Base-by-base conservation (phyloP, 53 echinoderm and acorn worm species). In the Echinarachnius parma region DNA sequence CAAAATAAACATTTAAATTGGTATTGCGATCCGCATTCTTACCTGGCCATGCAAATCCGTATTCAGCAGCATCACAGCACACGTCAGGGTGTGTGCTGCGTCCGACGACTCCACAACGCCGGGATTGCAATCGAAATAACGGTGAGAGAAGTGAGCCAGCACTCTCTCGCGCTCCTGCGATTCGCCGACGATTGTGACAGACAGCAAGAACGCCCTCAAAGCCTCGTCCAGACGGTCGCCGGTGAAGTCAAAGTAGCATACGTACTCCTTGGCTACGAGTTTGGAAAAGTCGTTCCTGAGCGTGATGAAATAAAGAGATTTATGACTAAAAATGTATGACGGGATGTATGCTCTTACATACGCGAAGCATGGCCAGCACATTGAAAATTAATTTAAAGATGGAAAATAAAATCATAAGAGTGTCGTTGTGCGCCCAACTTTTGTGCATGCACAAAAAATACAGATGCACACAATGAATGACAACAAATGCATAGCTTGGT, bases 11-110 rank as follows among this genome's bases (percentile, higher is more conserved):
- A n/a, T n/a, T n/a, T n/a, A n/a, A n/a, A n/a, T n/a, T n/a, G n/a
- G n/a, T n/a, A n/a, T n/a, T n/a, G n/a, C n/a, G n/a, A n/a, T n/a
- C n/a, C n/a, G n/a, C n/a, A n/a, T n/a, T n/a, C 65, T 46, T 53
- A 96, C 98, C 91, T 98, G 91, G 23, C 98, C 98, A 81, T 98
- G 98, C 0, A 98, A 80, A 65, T 98, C 98, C 25, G 98, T 98
- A 42, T 98, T 98, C 0, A 98, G 88, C 55, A 98, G 59, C 88
- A 98, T 91, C 10, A 98, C 45, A 27, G 98, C 86, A 78, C 98
- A 98, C 21, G 83, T 86, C 53, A 98, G 81, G 9, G 91, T 86
- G 55, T 98, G 84, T 0, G 92, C 92, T 2, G 98, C 82, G 31
- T 88, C 92, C 0, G 76, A 82, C 1, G 98, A 98, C 48, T 81